Evolutionary conservation across 2,797 vertebrate genomes (phyloP).

Genomic region (Sebastes reedi): DNA sequence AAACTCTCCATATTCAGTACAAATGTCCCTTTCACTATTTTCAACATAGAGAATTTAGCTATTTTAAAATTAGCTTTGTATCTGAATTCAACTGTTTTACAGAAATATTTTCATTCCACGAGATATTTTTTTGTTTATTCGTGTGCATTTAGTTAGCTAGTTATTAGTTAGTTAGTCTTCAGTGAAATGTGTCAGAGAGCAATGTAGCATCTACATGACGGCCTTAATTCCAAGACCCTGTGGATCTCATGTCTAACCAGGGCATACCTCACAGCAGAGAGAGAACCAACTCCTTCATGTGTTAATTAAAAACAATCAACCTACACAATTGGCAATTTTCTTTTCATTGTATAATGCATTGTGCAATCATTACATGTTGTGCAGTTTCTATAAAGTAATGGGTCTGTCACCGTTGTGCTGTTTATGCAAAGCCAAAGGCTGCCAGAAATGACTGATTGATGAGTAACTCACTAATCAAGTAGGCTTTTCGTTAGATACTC

Average conservation of each 20-base stretch:
- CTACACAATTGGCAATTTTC: background rate
- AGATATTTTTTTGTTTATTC: background rate
- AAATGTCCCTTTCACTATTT: background rate
- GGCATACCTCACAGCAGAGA: slow-evolving; percentile 79
- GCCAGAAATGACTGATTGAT: background rate
- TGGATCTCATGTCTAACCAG: slow-evolving; percentile 52
- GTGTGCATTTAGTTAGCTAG: background rate
- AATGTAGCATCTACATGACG: slow-evolving; percentile 71
- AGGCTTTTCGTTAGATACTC: background rate
- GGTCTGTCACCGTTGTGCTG: background rate
- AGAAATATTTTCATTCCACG: background rate
- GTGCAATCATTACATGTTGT: background rate
- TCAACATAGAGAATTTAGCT: background rate
- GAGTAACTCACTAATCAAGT: background rate
- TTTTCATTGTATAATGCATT: background rate
- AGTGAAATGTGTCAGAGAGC: slow-evolving; percentile 12
- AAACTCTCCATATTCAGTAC: background rate
- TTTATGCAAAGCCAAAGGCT: background rate
- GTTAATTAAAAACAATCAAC: slow-evolving; percentile 82
- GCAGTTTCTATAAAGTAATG: background rate
- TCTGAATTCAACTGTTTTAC: background rate
- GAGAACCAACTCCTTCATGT: slow-evolving; percentile 66
- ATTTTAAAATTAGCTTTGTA: background rate
- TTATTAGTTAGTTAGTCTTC: background rate
- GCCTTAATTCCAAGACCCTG: slow-evolving; percentile 47